phyloP scores from a whole-genome alignment of 2,888 invertebrate species.

The Saturnia japonica region DNA sequence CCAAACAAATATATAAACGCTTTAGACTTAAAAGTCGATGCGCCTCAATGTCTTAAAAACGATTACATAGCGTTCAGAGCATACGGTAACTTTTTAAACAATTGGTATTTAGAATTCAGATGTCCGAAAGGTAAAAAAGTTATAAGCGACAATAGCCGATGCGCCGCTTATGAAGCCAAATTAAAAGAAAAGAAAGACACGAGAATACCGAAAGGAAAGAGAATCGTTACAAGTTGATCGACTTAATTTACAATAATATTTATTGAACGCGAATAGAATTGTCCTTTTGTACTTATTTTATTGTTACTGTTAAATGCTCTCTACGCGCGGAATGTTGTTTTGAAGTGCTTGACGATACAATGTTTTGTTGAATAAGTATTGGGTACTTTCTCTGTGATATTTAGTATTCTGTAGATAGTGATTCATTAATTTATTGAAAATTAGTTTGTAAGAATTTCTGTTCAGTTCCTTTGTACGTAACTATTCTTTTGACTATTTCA shows the following conservation, averaged over 20 bases:
- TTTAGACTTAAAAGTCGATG: constrained; percentile 67
- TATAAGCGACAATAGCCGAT: constrained; percentile 46
- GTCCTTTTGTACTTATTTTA: constrained; percentile 52
- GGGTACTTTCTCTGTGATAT: constrained; percentile 82
- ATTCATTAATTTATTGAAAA: constrained; percentile 76
- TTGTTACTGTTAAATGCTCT: constrained; percentile 46
- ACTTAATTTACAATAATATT: constrained; percentile 32
- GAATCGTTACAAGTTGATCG: constrained; percentile 32
- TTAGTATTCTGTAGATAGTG: constrained; percentile 77
- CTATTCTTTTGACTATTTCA: constrained; percentile 26
- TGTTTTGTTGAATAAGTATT: constrained; percentile 75
- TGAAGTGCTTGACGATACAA: constrained; percentile 72
- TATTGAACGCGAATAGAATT: constrained; percentile 43
- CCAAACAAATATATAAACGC: constrained; percentile 64
- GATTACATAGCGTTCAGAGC: constrained; percentile 84
- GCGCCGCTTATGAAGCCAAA: constrained; percentile 53
- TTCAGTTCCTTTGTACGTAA: constrained; percentile 66
- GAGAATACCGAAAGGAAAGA: constrained; percentile 35
- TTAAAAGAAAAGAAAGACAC: constrained; percentile 54
- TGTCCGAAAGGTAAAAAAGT: constrained; percentile 61
- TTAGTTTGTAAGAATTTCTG: constrained; percentile 63
- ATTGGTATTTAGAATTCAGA: constrained; percentile 80
- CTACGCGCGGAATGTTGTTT: constrained; percentile 55
- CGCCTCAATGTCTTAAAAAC: constrained; percentile 80
- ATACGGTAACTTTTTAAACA: constrained; percentile 81